A percentile compares a stretch with the other conserved stretches of the same genome.
phyloP scores from a whole-genome alignment of 2,888 invertebrate genomes.

The Dolichopus griseipennis region DNA sequence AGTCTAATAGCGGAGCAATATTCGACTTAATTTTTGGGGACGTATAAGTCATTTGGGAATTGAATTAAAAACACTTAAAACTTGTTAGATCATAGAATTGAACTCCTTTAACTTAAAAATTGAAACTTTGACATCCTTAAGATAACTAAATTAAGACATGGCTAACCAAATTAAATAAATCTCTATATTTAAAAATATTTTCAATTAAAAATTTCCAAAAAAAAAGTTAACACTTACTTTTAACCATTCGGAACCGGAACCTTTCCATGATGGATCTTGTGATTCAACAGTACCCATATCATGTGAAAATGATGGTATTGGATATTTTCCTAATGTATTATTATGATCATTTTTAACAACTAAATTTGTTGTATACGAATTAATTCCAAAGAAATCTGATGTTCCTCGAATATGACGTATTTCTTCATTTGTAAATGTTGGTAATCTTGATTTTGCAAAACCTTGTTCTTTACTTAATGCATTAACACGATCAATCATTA shows the following conservation, averaged over 20 bases:
- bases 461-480: slow-evolving; percentile 51
- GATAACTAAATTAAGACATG: too few species aligned
- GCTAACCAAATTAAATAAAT: too few species aligned
- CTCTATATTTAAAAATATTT: too few species aligned
- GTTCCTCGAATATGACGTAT: slow-evolving; percentile 52
- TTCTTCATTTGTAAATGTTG: slow-evolving; percentile 53
- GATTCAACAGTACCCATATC: slow-evolving; percentile 52
- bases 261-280: slow-evolving; percentile 53
- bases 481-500: slow-evolving; percentile 53
- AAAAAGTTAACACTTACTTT: slow-evolving; percentile 43
- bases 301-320: slow-evolving; percentile 50
- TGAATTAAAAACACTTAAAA: too few species aligned
- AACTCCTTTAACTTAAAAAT: too few species aligned
- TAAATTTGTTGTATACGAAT: slow-evolving; percentile 58
- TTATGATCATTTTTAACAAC: slow-evolving; percentile 40
- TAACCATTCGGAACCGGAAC: slow-evolving; percentile 52
- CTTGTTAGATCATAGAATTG: too few species aligned
- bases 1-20: too few species aligned
- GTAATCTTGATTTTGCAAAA: slow-evolving; percentile 52
- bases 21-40: too few species aligned
- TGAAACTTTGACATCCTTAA: too few species aligned
- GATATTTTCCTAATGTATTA: slow-evolving; percentile 35
- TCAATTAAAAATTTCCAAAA: too few species aligned
- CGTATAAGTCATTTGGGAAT: too few species aligned
- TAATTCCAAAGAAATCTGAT: slow-evolving; percentile 64